Evolutionary conservation across 2,113 vertebrate species (phyloP), one percentile per base, ranked within the genome.

Genomic region (Micronycteris hirsuta): DNA sequence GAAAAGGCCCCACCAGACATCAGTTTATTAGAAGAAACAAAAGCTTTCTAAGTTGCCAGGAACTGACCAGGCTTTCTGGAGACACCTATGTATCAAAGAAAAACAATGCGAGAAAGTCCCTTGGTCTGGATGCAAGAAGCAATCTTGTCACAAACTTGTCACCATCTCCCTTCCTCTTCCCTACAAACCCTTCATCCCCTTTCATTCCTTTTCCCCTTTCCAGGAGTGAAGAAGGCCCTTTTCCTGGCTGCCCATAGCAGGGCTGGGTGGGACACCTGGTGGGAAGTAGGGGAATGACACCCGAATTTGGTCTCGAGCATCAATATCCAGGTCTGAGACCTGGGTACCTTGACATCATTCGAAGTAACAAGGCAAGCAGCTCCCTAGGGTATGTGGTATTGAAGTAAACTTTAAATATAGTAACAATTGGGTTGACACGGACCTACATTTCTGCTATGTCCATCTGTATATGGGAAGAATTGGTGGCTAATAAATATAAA

Each of bases 211-310:
- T 68, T 41, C 26, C 78, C 63, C 41, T 73, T 47, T 56, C 24
- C 58, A 49, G 45, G 70, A 26, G 56, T 17, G 20, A 82, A 52
- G 38, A 31, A 52, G 36, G 58, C 58, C 6, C 0, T 68, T 63
- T 88, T 45, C 45, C 36, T 45, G 1, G 10, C 16, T 20, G 4
- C 22, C 1, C 76, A 96, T 74, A 91, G 24, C 76, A 94, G 63
- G 92, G 74, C 65, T 26, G 49, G n/a, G 93, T 85, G 67, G 54
- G 97, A 96, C 97, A 96, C 84, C 95, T 95, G 58, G 92, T 92
- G 96, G 95, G 13, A 0, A 45, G 13, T 0, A 33, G 0, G 5
- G 14, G 84, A 82, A 98, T 90, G 87, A 56, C 96, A 97, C 20
- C 7, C 17, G 3, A 2, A 10, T 36, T 38, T 16, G 22, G 52